Conservation (phyloP, 2,797 vertebrate species). For the Pangasius mekongensis region DNA sequence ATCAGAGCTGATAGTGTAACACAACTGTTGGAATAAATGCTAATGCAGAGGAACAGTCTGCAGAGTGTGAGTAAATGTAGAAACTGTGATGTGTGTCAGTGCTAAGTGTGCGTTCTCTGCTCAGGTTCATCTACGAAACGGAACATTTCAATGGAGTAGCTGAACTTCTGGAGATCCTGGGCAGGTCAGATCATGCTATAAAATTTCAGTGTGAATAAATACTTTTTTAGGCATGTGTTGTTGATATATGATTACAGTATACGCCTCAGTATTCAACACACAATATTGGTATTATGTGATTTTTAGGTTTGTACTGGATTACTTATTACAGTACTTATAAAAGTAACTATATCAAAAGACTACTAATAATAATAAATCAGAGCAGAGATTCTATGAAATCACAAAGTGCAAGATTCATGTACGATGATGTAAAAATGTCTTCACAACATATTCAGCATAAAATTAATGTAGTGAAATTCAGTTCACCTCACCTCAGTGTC, state of each 20-base stretch:
- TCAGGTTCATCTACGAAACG: conserved; percentile 97
- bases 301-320: not conserved
- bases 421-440: not conserved
- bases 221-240: not conserved
- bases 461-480: not conserved
- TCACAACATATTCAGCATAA: not conserved
- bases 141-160: conserved; percentile 98
- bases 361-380: not conserved
- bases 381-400: not conserved
- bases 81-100: not conserved
- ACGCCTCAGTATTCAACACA: not conserved
- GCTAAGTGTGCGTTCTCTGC: not conserved
- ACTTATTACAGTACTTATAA: not conserved
- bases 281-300: not conserved
- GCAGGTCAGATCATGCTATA: conserved; percentile 81
- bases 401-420: not conserved
- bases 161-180: conserved; percentile 95
- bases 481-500: not conserved
- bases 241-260: not conserved
- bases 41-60: not conserved
- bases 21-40: not conserved
- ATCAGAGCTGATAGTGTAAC: not conserved
- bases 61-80: not conserved
- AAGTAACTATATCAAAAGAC: not conserved
- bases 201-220: not conserved